phyloP scores from a whole-genome alignment of 2,797 vertebrate genomes.

The Enteromius viviparus region DNA sequence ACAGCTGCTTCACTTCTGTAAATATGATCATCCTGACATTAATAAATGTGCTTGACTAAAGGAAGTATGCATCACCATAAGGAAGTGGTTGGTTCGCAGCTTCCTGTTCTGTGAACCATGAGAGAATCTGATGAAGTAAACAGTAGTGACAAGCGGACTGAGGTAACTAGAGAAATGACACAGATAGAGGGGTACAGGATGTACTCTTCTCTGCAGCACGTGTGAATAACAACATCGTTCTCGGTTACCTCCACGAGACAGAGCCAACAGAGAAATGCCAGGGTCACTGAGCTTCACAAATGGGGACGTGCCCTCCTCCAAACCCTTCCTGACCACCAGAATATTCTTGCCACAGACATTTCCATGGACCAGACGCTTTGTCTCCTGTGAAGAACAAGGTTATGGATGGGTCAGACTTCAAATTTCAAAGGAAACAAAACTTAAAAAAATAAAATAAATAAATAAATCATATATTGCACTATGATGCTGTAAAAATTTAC shows the following conservation, averaged over 20 bases:
- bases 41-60: slow-evolving; percentile 55
- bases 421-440: background rate
- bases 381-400: slow-evolving; percentile 80
- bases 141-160: slow-evolving; percentile 15
- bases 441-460: background rate
- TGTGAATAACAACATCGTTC: background rate
- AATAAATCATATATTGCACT: background rate
- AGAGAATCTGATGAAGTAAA: slow-evolving; percentile 51
- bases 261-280: slow-evolving; percentile 83
- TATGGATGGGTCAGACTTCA: background rate
- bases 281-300: slow-evolving; percentile 95
- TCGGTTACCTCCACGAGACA: slow-evolving; percentile 84
- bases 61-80: slow-evolving; percentile 64
- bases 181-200: slow-evolving; percentile 23
- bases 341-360: slow-evolving; percentile 94
- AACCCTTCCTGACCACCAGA: slow-evolving; percentile 84
- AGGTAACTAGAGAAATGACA: slow-evolving; percentile 11
- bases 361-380: slow-evolving; percentile 87
- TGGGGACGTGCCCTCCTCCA: slow-evolving; percentile 80
- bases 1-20: slow-evolving; percentile 2
- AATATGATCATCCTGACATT: slow-evolving; percentile 18
- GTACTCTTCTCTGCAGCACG: background rate
- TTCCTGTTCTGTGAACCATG: slow-evolving; percentile 67
- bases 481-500: background rate
- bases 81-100: slow-evolving; percentile 62